Evolutionary conservation across 2,797 vertebrate genomes (phyloP).

Genomic region (Antennarius maculatus): DNA sequence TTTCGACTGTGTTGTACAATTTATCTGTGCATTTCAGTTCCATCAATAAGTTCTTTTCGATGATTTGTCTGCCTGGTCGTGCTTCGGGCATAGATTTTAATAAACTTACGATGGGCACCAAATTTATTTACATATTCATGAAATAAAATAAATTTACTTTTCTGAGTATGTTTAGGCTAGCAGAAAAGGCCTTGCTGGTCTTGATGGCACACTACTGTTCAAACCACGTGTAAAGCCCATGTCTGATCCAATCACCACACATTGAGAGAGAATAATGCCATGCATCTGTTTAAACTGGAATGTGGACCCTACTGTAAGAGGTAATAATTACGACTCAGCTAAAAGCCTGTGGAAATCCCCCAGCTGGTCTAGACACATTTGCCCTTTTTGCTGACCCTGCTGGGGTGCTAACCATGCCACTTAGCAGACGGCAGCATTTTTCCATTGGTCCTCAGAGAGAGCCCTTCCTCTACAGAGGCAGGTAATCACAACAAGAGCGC

Average conservation of each 20-base stretch:
- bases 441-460: conserved; percentile 70
- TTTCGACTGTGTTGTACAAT: too few species aligned
- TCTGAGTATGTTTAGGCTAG: too few species aligned
- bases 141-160: too few species aligned
- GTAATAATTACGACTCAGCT: conserved; percentile 56
- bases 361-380: conserved; percentile 63
- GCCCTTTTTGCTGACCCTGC: conserved; percentile 69
- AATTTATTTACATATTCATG: too few species aligned
- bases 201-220: too few species aligned
- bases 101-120: too few species aligned
- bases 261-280: conserved; percentile 25
- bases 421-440: conserved; percentile 70
- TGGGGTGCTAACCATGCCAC: conserved; percentile 67
- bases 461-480: conserved; percentile 71
- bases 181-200: too few species aligned
- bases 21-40: too few species aligned
- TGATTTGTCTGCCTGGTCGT: too few species aligned
- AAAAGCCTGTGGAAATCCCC: conserved; percentile 68
- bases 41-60: too few species aligned
- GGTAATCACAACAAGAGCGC: conserved; percentile 74
- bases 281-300: conserved; percentile 28
- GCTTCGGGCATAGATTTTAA: too few species aligned
- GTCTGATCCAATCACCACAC: conserved; percentile 43
- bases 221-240: conserved; percentile 55
- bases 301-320: conserved; percentile 43